Evolutionary conservation across 37 sponge, comb jelly and placozoan species (phyloP).

Genomic region (Mnemiopsis leidyi): DNA sequence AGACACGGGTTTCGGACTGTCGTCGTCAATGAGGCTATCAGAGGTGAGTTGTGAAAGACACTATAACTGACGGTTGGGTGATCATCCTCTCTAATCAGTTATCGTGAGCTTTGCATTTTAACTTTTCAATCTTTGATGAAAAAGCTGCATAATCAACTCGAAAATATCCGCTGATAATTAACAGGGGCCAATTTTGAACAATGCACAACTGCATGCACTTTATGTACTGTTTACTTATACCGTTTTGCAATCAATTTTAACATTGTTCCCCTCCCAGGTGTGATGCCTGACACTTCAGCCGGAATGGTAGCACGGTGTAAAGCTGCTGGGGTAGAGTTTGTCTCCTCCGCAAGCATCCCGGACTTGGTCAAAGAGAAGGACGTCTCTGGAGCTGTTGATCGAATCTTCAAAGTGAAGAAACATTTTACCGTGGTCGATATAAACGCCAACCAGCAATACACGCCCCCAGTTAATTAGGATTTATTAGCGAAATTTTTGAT

Average conservation of each 20-base stretch:
- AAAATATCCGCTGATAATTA: too few species aligned
- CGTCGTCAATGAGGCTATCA: constrained; percentile 17
- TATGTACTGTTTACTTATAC: too few species aligned
- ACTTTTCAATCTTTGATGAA: too few species aligned
- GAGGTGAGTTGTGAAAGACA: constrained; percentile 47
- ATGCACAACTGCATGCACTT: too few species aligned
- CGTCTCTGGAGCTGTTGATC: not conserved
- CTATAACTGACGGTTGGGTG: too few species aligned
- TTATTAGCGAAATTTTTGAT: not conserved
- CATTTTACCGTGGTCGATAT: not conserved
- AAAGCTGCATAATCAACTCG: too few species aligned
- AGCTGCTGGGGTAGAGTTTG: constrained; percentile 6
- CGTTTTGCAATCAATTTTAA: too few species aligned
- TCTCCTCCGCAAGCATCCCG: not conserved
- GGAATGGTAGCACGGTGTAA: constrained; percentile 10
- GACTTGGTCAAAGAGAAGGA: not conserved
- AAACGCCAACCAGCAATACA: not conserved
- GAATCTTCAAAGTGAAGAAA: not conserved
- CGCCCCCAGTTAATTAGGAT: not conserved
- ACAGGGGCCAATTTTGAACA: too few species aligned
- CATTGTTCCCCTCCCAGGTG: constrained; percentile 42
- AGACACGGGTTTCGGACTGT: constrained; percentile 55
- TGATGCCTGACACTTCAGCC: not conserved
- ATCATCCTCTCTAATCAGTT: too few species aligned
- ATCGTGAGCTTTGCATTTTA: too few species aligned